Evolutionary conservation across 2,113 vertebrate genomes (phyloP).

Genomic region (Lampris megalopsis): DNA sequence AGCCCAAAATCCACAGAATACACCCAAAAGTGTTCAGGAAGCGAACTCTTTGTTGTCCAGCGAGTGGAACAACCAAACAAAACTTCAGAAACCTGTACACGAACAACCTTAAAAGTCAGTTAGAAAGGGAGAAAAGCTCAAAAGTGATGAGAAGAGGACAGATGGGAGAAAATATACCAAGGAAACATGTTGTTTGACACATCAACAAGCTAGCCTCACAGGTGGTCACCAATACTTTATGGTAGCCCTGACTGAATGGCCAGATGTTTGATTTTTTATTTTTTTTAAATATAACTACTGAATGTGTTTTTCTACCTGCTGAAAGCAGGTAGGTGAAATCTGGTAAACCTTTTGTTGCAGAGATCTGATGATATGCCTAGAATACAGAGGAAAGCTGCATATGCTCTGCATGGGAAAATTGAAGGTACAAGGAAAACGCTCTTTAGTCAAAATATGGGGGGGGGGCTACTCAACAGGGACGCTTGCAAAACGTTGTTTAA

Average conservation of each 20-base stretch:
- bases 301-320: constrained; percentile 45
- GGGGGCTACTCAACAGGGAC: neutral
- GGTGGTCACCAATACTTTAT: constrained; percentile 48
- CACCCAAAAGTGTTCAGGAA: too few species aligned
- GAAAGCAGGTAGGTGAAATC: constrained; percentile 69
- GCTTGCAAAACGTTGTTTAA: neutral
- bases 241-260: constrained; percentile 70
- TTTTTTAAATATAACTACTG: constrained; percentile 78
- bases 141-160: constrained; percentile 45
- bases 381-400: constrained; percentile 25
- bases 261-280: constrained; percentile 85
- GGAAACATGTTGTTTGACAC: constrained; percentile 66
- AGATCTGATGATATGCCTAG: constrained; percentile 16
- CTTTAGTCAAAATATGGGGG: constrained; percentile 5
- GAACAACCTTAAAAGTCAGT: constrained; percentile 16
- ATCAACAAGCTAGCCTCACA: constrained; percentile 67
- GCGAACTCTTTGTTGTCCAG: too few species aligned
- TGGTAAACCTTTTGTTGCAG: constrained; percentile 41
- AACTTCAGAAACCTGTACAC: constrained; percentile 4
- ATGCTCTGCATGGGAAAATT: constrained; percentile 20
- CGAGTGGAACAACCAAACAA: neutral
- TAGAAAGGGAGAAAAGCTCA: constrained; percentile 15
- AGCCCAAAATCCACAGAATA: too few species aligned
- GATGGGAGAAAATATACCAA: constrained; percentile 57
- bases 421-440: constrained; percentile 32